Evolutionary conservation across 2,113 vertebrate species (phyloP).

Genomic region (Paralichthys olivaceus): DNA sequence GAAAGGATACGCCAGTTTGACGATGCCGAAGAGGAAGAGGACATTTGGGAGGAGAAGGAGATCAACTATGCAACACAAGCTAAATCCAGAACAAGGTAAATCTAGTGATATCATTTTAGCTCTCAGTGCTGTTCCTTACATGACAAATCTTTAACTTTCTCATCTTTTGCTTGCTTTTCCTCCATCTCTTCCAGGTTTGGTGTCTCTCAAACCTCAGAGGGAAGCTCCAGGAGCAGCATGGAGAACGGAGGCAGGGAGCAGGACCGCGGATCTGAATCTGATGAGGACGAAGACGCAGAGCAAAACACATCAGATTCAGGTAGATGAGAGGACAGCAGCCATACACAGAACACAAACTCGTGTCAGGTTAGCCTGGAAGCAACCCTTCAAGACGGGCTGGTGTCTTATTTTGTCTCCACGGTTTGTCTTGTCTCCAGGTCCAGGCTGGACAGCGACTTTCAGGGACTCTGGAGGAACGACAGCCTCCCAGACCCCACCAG

Average conservation of each 20-base stretch:
- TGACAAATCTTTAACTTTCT: not conserved
- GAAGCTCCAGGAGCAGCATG: constrained; percentile 82
- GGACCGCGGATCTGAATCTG: constrained; percentile 77
- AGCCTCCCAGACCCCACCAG: constrained; percentile 75
- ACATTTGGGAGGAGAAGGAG: constrained; percentile 97
- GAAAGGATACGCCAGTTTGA: constrained; percentile 95
- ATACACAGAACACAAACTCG: constrained; percentile 45
- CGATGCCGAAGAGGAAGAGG: constrained; percentile 93
- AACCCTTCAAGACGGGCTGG: no score
- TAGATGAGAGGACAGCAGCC: constrained; percentile 24
- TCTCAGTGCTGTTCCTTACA: not conserved
- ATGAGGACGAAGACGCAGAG: constrained; percentile 74
- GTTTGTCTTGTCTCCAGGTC: constrained; percentile 65
- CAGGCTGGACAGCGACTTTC: constrained; percentile 86
- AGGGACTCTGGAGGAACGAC: constrained; percentile 80
- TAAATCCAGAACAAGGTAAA: constrained; percentile 91
- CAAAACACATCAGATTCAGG: constrained; percentile 60
- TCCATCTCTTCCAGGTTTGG: constrained; percentile 85
- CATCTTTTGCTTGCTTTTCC: no score
- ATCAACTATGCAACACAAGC: constrained; percentile 89
- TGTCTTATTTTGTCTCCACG: not conserved
- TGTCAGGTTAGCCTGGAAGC: not conserved
- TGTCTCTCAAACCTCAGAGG: constrained; percentile 84
- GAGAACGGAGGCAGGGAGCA: constrained; percentile 84
- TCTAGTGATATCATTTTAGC: not conserved